Conservation (phyloP, 2,888 invertebrate genomes). For the Platynereis dumerilii region DNA sequence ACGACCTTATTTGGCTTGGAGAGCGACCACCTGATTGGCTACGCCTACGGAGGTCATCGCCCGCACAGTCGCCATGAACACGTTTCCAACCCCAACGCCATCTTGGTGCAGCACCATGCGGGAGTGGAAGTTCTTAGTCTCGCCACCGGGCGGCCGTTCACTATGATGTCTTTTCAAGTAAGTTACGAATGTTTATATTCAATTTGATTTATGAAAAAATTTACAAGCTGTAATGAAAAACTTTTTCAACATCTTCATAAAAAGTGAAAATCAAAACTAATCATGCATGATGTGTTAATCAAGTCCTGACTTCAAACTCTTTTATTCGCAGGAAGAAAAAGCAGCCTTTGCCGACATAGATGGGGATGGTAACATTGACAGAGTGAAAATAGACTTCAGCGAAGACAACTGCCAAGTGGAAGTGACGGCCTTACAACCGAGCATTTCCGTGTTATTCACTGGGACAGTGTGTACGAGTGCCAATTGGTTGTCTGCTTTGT, state of each 20-base stretch:
- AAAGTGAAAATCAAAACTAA: too few species aligned
- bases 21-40: conserved; percentile 44
- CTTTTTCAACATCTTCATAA: too few species aligned
- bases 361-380: conserved; percentile 39
- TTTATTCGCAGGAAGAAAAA: conserved; percentile 25
- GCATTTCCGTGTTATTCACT: conserved; percentile 46
- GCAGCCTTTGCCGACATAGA: conserved; percentile 49
- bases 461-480: conserved; percentile 48
- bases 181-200: not conserved
- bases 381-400: conserved; percentile 15
- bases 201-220: not conserved
- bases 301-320: conserved; percentile 4
- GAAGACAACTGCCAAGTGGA: conserved; percentile 24
- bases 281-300: too few species aligned
- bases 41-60: conserved; percentile 54
- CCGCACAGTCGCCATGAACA: conserved; percentile 56
- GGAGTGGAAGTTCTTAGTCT: conserved; percentile 55
- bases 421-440: conserved; percentile 34
- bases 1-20: conserved; percentile 16
- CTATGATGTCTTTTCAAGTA: too few species aligned
- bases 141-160: conserved; percentile 50
- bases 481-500: conserved; percentile 38
- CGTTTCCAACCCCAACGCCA: conserved; percentile 51
- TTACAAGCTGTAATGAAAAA: too few species aligned
- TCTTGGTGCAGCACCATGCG: conserved; percentile 50